phyloP scores from a whole-genome alignment of 2,888 invertebrate genomes.

The Eupithecia tripunctaria region DNA sequence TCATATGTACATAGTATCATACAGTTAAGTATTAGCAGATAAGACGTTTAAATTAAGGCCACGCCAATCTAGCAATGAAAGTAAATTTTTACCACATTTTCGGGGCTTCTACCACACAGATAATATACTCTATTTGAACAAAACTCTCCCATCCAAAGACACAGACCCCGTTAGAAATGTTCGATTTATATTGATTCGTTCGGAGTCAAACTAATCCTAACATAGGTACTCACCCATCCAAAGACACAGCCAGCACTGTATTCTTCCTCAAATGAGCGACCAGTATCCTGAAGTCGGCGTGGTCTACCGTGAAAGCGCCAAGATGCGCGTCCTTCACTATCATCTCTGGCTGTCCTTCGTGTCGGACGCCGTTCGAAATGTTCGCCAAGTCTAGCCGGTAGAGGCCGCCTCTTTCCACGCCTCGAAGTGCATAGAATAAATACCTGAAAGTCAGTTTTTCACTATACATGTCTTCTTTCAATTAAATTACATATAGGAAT shows the following conservation, averaged over 20 bases:
- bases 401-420: conserved; percentile 86
- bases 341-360: conserved; percentile 86
- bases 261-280: conserved; percentile 90
- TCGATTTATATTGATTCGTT: too few species aligned
- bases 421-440: conserved; percentile 90
- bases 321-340: conserved; percentile 87
- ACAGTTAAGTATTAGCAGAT: too few species aligned
- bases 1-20: too few species aligned
- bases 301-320: conserved; percentile 93
- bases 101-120: not conserved
- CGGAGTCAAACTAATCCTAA: too few species aligned
- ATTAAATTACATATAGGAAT: not conserved
- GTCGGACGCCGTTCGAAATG: conserved; percentile 89
- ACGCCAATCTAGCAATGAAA: too few species aligned
- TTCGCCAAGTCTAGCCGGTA: conserved; percentile 91
- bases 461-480: not conserved
- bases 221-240: conserved; percentile 87
- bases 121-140: not conserved
- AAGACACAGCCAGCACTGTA: conserved; percentile 91
- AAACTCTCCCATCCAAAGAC: too few species aligned
- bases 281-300: conserved; percentile 91
- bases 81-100: too few species aligned
- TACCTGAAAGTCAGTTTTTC: conserved; percentile 79
- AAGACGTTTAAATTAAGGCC: too few species aligned
- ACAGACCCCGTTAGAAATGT: too few species aligned